Evolutionary conservation across 2,888 invertebrate species (phyloP).

Genomic region (Gymnosoma rotundatum): DNA sequence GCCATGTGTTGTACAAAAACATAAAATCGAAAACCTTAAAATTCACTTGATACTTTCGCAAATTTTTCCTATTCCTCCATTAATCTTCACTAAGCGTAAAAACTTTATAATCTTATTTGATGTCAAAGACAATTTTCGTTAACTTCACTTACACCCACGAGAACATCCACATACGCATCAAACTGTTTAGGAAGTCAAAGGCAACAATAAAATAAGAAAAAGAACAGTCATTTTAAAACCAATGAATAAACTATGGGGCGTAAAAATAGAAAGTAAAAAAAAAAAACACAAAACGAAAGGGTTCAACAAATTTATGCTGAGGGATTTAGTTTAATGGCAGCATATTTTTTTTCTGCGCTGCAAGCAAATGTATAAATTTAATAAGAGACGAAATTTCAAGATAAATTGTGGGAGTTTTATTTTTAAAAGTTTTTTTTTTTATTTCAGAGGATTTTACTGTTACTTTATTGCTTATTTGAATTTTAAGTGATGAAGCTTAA

Average conservation of each 20-base stretch:
- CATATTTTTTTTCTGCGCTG: neutral
- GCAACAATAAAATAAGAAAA: constrained; percentile 9
- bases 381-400: constrained; percentile 1
- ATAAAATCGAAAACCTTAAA: no score
- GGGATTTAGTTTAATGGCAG: constrained; percentile 57
- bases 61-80: no score
- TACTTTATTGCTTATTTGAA: neutral
- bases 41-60: no score
- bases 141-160: constrained; percentile 8
- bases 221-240: constrained; percentile 28
- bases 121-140: constrained; percentile 52
- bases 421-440: constrained; percentile 8
- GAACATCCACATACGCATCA: neutral
- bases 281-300: constrained; percentile 33
- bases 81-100: neutral
- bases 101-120: constrained; percentile 42
- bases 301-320: constrained; percentile 58
- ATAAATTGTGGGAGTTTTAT: constrained; percentile 30
- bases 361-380: neutral
- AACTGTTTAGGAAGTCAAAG: constrained; percentile 21
- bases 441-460: neutral
- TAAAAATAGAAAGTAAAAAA: constrained; percentile 60
- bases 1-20: no score
- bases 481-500: no score
- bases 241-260: constrained; percentile 68